Base-by-base conservation (phyloP, 2,888 invertebrate genomes). In the Gandaritis pyraliata region DNA sequence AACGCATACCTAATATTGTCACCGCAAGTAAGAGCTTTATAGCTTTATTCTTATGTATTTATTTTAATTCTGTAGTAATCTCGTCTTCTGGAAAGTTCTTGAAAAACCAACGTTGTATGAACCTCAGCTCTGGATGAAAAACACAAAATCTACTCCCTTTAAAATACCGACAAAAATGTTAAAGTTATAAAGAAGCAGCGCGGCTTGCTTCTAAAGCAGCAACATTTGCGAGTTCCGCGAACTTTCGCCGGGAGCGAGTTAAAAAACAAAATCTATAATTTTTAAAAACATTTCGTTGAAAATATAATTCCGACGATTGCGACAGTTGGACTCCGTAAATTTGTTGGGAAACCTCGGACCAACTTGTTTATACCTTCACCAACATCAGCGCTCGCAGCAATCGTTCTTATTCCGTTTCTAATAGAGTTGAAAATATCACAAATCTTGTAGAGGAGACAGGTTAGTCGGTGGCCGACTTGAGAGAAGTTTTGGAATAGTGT, bases 271-370 rank as follows among this genome's bases (percentile, higher is more conserved):
- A 69, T 65, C 64, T 68, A 66, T 68, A 68, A 64, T 66, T 68
- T 69, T 65, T 64, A 57, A 62, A 68, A 71, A 67, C 69, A 67
- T 71, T 67, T 58, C 51, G 64, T 63, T 58, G 63, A 67, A 73
- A 74, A 76, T 72, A 74, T 76, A 75, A 78, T 74, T 73, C 69
- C 66, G 74, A 71, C 76, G 71, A 76, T 74, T 71, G 73, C 71
- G 77, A 74, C 77, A 75, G 77, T 77, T 72, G 72, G 74, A 77
- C 77, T 75, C 77, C 64, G 74, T 75, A 75, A 77, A 77, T 77
- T 75, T 77, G 77, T 76, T 71, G 64, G 65, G 65, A 66, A 72
- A 73, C 69, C 75, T 71, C 72, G 70, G 69, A 66, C 68, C 69
- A 72, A 80, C 75, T 80, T 76, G 77, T 75, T 33, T 79, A 77